Evolutionary conservation across 2,888 invertebrate genomes (phyloP), one percentile per base, ranked within the genome.

Genomic region (Eremobia ochroleuca): DNA sequence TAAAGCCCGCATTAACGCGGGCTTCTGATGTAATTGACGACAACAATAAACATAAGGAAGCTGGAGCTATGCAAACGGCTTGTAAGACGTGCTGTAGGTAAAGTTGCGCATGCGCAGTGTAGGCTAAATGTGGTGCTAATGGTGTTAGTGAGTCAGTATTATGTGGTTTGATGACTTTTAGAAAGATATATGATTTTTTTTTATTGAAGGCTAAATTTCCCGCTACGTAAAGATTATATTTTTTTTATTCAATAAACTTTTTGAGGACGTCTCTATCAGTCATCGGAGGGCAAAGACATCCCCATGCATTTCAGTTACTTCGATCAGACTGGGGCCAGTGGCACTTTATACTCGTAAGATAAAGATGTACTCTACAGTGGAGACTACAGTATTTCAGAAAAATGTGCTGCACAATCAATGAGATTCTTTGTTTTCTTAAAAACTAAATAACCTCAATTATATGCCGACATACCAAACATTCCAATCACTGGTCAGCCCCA

Each of bases 11-110:
- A 78, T 76, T 77, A 76, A 75, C 77, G 66, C 62, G 46, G 43
- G 3, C n/a, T 76, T 82, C 81, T 81, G 76, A 76, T 76, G 79
- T 85, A 87, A 87, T 83, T 88, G 86, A 79, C 85, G 67, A 67
- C 73, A 72, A 79, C 82, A 81, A 79, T 85, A 82, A 79, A 84
- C 83, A 89, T 88, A 86, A 89, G 87, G 89, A 89, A 89, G 86
- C 88, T 74, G 79, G 55, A 40, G 40, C 73, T 80, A 73, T 78
- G 80, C 76, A 73, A 85, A 85, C 70, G 34, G 76, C 66, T 52
- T 77, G 72, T 66, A 64, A 73, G n/a, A 69, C 40, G 64, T 55
- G 25, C 37, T 76, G 55, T 69, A 40, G 37, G 58, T 18, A 46
- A 43, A 34, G 55, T 58, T 76, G 65, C 65, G 76, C 58, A 18